These are phyloP conservation scores for Aythya baeri DNA, from an alignment of 2,113 vertebrate species.

Conservation along the genomic window DNA sequence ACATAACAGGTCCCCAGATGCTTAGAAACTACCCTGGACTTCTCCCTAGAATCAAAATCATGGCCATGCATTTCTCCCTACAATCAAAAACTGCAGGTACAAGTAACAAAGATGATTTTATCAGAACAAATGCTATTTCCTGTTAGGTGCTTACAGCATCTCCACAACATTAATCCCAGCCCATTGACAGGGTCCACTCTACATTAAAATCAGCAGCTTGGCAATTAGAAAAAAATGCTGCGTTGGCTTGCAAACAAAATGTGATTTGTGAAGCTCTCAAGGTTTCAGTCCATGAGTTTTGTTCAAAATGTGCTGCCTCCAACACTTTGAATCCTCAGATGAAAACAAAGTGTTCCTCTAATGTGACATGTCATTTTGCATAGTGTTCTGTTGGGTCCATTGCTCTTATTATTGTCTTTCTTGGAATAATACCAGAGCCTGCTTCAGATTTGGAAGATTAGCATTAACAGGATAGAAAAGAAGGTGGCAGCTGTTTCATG, in stretches of 20 bases:
- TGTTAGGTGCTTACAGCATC: not conserved
- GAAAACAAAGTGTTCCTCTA: slow-evolving; percentile 56
- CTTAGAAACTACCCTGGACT: not conserved
- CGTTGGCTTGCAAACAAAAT: slow-evolving; percentile 27
- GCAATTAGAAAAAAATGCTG: slow-evolving; percentile 48
- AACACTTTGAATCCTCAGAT: slow-evolving; percentile 36
- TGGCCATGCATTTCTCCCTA: not conserved
- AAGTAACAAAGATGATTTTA: slow-evolving; percentile 27
- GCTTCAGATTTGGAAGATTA: slow-evolving; percentile 46
- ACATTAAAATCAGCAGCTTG: slow-evolving; percentile 36
- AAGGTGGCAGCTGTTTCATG: slow-evolving; percentile 50
- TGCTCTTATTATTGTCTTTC: slow-evolving; percentile 57
- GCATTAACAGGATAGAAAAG: slow-evolving; percentile 40
- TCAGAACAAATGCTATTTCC: not conserved
- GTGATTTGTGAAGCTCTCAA: slow-evolving; percentile 57
- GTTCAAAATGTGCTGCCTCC: slow-evolving; percentile 40
- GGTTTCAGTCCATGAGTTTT: slow-evolving; percentile 41
- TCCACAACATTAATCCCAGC: slow-evolving; percentile 39
- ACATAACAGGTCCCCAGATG: not conserved
- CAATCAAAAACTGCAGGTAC: not conserved
- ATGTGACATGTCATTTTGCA: slow-evolving; percentile 56
- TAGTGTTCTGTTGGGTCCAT: slow-evolving; percentile 6
- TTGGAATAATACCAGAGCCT: slow-evolving; percentile 19
- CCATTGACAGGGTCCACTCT: slow-evolving; percentile 9
- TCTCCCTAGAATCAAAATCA: not conserved